Percentiles rank a stretch among this genome's conserved stretches.
Conservation (phyloP, 1,140 invertebrate species). For the Drosophila pachea region DNA sequence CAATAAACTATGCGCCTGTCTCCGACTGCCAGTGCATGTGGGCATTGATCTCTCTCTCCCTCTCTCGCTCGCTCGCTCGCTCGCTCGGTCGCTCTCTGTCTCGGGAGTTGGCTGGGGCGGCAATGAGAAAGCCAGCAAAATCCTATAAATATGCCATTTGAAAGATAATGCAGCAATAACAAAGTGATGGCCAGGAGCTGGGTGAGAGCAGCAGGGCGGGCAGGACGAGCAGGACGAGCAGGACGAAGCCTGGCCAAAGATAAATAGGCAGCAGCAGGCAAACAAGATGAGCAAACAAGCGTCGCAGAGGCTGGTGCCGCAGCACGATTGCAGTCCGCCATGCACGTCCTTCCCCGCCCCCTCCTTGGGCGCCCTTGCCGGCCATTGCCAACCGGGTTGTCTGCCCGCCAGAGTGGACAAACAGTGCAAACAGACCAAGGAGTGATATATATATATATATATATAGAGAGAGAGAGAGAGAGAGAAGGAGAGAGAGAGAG, state of each 20-base stretch:
- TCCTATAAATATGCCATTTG: constrained; percentile 78
- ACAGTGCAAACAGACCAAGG: constrained; percentile 18
- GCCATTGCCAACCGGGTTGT: too few relatives aligned
- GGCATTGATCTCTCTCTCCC: constrained; percentile 42
- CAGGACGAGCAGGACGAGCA: constrained; percentile 5
- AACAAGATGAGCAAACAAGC: constrained; percentile 67
- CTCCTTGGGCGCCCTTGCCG: too few relatives aligned
- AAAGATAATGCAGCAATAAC: constrained; percentile 78
- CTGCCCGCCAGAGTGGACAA: not conserved
- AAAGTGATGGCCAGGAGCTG: constrained; percentile 46
- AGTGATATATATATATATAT: too few relatives aligned
- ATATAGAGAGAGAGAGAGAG: too few relatives aligned
- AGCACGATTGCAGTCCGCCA: constrained; percentile 17
- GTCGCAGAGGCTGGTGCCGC: constrained; percentile 16
- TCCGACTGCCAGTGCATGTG: constrained; percentile 12
- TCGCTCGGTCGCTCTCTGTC: constrained; percentile 1
- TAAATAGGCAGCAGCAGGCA: constrained; percentile 76
- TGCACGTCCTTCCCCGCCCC: not conserved
- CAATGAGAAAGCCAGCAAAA: constrained; percentile 43
- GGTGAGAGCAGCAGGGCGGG: constrained; percentile 17
- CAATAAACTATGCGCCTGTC: constrained; percentile 65
- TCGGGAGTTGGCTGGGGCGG: not conserved
- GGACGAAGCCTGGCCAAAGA: constrained; percentile 48
- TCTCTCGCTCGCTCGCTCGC: constrained; percentile 6
- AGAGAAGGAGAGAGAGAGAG: too few relatives aligned